A percentile compares a stretch with the other conserved stretches of the same genome.
Evolutionary conservation across 1,140 invertebrate genomes (phyloP).

Genomic region (Metaphire vulgaris): DNA sequence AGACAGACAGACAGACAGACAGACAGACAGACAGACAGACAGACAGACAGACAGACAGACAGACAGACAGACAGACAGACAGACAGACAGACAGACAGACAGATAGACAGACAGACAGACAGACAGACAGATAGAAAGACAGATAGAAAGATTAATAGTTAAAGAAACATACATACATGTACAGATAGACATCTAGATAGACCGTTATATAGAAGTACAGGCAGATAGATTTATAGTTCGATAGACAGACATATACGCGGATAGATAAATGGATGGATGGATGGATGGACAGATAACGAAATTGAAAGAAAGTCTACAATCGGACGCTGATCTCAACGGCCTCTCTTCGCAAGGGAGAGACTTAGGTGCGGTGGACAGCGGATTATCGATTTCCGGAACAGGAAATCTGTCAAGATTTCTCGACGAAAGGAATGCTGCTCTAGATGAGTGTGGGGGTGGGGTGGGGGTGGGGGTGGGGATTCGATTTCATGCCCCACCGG

Average conservation of each 20-base stretch:
- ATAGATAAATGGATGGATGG: neutral
- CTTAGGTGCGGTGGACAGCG: too few relatives aligned
- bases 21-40: neutral
- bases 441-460: too few relatives aligned
- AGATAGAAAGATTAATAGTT: neutral
- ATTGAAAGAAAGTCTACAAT: too few relatives aligned
- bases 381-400: too few relatives aligned
- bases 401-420: too few relatives aligned
- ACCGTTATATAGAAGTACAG: neutral
- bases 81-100: neutral
- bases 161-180: neutral
- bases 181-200: neutral
- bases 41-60: neutral
- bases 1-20: neutral
- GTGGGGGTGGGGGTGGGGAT: too few relatives aligned
- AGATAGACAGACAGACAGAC: neutral
- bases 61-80: conserved; percentile 1
- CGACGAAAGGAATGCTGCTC: too few relatives aligned
- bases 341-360: too few relatives aligned
- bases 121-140: neutral
- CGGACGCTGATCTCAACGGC: too few relatives aligned
- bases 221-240: neutral
- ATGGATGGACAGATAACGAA: neutral
- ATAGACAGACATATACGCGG: neutral
- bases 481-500: too few relatives aligned